Conservation (phyloP, 2,113 vertebrate genomes). For the Glaucidium brasilianum region DNA sequence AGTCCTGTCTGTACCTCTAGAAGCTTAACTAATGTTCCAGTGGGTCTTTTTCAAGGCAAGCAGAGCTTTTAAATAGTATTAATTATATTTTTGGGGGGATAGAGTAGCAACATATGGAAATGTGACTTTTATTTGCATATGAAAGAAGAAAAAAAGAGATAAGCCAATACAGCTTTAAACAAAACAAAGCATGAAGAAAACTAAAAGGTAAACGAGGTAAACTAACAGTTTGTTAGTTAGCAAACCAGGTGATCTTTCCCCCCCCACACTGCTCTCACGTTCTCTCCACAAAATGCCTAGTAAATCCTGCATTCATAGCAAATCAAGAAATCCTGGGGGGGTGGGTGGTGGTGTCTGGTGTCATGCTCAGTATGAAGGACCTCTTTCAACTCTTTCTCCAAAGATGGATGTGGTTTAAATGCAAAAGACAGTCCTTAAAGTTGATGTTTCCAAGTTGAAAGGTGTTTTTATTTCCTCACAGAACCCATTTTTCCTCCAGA, state of each 20-base stretch:
- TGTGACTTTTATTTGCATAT: neutral
- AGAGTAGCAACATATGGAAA: neutral
- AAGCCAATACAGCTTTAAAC: neutral
- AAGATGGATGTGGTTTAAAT: neutral
- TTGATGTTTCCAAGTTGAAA: neutral
- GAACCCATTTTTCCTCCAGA: neutral
- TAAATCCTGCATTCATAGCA: neutral
- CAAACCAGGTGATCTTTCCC: neutral
- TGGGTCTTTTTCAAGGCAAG: neutral
- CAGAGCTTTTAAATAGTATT: neutral
- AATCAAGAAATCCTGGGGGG: neutral
- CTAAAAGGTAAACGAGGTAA: neutral
- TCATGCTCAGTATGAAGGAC: neutral
- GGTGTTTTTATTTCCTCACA: neutral
- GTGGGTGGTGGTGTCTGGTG: too few relatives aligned
- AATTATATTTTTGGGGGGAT: neutral
- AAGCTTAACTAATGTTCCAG: neutral
- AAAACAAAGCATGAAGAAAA: neutral
- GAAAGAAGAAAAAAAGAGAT: neutral
- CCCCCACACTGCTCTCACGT: neutral
- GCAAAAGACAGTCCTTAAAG: neutral
- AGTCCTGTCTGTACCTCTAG: neutral
- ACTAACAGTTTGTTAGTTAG: neutral
- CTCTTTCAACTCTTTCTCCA: neutral
- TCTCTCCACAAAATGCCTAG: neutral